Percentiles rank a stretch among this genome's conserved stretches.
Conservation (phyloP, 2,113 vertebrate species). For the Cranoglanis bouderius region DNA sequence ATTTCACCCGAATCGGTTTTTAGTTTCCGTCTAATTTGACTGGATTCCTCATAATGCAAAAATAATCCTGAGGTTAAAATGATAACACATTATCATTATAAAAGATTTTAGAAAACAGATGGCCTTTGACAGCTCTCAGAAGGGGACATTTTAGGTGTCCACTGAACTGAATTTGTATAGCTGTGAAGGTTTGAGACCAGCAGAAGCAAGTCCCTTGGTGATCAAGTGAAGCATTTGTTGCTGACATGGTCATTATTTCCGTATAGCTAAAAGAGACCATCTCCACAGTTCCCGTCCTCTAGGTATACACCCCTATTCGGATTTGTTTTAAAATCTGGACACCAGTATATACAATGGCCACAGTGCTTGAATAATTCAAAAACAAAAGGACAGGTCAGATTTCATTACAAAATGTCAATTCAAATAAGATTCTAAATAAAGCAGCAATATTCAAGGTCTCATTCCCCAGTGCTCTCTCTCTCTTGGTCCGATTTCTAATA, state of each 20-base stretch:
- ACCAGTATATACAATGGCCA: not conserved
- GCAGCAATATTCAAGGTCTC: conserved; percentile 1
- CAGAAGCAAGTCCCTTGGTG: not conserved
- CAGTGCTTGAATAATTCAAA: not conserved
- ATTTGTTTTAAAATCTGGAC: not conserved
- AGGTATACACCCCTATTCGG: not conserved
- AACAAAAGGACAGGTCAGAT: not conserved
- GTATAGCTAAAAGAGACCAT: conserved; percentile 28
- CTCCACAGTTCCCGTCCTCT: not conserved
- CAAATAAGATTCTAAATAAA: not conserved
- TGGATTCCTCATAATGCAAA: not conserved
- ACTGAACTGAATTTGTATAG: not conserved
- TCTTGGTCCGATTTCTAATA: conserved; percentile 17
- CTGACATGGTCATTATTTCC: conserved; percentile 26
- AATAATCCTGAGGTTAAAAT: not conserved
- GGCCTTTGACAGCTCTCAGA: conserved; percentile 4
- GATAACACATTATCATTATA: not conserved
- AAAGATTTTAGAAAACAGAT: conserved; percentile 2
- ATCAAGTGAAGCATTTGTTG: not conserved
- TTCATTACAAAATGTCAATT: conserved; percentile 11
- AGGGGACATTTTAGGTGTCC: not conserved
- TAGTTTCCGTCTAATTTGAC: too few relatives aligned
- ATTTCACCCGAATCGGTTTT: too few relatives aligned
- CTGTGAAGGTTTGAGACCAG: not conserved
- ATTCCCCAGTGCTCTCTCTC: not conserved